Evolutionary conservation across 2,888 invertebrate species (phyloP).

Genomic region (Pandemis corylana): DNA sequence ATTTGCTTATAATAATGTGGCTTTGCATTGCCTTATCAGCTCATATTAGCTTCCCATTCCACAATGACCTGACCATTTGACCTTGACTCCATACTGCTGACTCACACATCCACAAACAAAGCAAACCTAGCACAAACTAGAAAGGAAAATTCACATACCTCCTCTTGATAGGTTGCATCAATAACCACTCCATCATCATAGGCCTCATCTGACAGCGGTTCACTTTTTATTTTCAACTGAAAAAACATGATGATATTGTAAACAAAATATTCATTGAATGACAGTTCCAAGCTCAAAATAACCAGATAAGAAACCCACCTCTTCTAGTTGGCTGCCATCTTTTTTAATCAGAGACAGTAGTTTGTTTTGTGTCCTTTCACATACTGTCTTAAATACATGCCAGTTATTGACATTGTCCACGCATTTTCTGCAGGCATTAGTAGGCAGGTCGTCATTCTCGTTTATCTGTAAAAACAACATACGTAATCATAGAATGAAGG

Average conservation of each 20-base stretch:
- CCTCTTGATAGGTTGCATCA: slow-evolving; percentile 80
- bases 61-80: slow-evolving; percentile 56
- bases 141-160: slow-evolving; percentile 67
- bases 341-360: slow-evolving; percentile 84
- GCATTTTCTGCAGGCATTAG: slow-evolving; percentile 87
- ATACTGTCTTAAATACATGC: slow-evolving; percentile 87
- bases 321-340: slow-evolving; percentile 83
- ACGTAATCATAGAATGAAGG: slow-evolving; percentile 75
- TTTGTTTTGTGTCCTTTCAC: slow-evolving; percentile 87
- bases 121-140: slow-evolving; percentile 8
- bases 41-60: slow-evolving; percentile 16
- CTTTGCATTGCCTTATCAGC: slow-evolving; percentile 35
- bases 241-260: slow-evolving; percentile 66
- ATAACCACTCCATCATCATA: slow-evolving; percentile 84
- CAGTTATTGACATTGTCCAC: slow-evolving; percentile 87
- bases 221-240: slow-evolving; percentile 85
- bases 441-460: slow-evolving; percentile 86
- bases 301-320: slow-evolving; percentile 72
- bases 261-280: slow-evolving; percentile 56
- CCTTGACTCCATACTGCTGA: slow-evolving; percentile 67
- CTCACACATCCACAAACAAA: slow-evolving; percentile 42
- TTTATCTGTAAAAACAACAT: slow-evolving; percentile 86
- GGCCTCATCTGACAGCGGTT: slow-evolving; percentile 82
- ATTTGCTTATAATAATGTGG: slow-evolving; percentile 25
- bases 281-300: slow-evolving; percentile 67